A percentile compares a stretch with the other conserved stretches of the same genome.
phyloP scores from a whole-genome alignment of 2,888 invertebrate species.

The Charanyca ferruginea region DNA sequence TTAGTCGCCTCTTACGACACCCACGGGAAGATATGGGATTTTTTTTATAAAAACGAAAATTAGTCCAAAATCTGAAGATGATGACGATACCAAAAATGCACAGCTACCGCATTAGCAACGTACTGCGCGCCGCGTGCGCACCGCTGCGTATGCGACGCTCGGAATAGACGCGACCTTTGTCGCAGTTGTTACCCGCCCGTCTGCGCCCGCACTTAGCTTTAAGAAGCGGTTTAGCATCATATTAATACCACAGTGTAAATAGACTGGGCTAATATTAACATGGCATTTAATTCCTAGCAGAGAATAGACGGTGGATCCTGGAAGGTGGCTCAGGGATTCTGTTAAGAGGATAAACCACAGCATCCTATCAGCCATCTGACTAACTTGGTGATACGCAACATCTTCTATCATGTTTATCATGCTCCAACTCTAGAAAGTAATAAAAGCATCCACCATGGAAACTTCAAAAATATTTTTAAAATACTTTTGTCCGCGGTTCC shows the following conservation, averaged over 20 bases:
- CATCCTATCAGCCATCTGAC: no score
- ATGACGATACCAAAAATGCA: constrained; percentile 33
- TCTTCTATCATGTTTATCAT: no score
- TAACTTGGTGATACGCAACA: no score
- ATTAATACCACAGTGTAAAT: constrained; percentile 50
- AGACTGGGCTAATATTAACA: constrained; percentile 48
- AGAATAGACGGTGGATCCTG: constrained; percentile 43
- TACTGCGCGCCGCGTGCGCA: constrained; percentile 27
- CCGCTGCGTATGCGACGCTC: constrained; percentile 33
- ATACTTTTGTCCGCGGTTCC: no score
- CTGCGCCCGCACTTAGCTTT: constrained; percentile 40
- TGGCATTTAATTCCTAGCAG: constrained; percentile 38
- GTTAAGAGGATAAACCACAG: no score
- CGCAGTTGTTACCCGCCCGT: constrained; percentile 54
- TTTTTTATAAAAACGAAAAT: background rate
- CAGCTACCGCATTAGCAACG: constrained; percentile 42
- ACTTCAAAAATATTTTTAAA: no score
- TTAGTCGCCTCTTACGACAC: no score
- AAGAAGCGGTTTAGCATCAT: constrained; percentile 43
- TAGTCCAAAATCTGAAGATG: constrained; percentile 13
- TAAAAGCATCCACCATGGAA: no score
- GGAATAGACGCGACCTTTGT: constrained; percentile 65
- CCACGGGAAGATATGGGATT: no score
- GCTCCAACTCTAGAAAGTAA: no score
- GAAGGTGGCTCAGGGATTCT: background rate